These are phyloP conservation scores for Anagrus nilaparvatae DNA, from an alignment of 1,140 invertebrate genomes.

Conservation along the genomic window DNA sequence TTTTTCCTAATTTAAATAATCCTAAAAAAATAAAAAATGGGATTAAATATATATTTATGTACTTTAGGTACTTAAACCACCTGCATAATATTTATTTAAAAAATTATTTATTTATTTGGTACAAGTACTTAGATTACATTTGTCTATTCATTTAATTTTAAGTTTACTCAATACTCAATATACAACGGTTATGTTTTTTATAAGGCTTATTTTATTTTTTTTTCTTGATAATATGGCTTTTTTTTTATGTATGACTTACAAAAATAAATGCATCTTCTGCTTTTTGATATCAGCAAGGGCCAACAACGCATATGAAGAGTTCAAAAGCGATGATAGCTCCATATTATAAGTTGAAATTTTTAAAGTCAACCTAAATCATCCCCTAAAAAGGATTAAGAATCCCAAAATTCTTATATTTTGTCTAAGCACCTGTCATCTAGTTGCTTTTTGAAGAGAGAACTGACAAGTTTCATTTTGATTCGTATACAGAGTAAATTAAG, in stretches of 20 bases:
- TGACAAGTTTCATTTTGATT: conserved; percentile 3
- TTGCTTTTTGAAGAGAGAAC: conserved; percentile 13
- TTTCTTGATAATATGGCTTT: conserved; percentile 12
- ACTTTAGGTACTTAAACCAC: too few species aligned
- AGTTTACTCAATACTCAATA: conserved; percentile 22
- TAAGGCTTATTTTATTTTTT: too few species aligned
- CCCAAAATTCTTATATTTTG: conserved; percentile 15
- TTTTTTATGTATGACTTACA: conserved; percentile 24
- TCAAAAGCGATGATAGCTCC: conserved; percentile 20
- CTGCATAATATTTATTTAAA: too few species aligned
- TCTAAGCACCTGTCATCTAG: conserved; percentile 17
- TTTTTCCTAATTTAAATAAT: too few species aligned
- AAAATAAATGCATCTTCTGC: conserved; percentile 26
- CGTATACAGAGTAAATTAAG: conserved; percentile 9
- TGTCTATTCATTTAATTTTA: conserved; percentile 19
- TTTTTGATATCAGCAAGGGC: conserved; percentile 24
- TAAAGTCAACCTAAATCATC: conserved; percentile 12
- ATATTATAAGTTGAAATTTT: conserved; percentile 20
- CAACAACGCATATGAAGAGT: conserved; percentile 19
- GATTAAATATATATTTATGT: too few species aligned
- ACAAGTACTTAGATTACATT: too few species aligned
- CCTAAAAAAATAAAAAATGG: too few species aligned
- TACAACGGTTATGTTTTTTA: too few species aligned
- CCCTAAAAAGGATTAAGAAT: conserved; percentile 14
- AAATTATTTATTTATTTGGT: too few species aligned